Percentiles rank a stretch among this genome's conserved stretches.
phyloP scores from a whole-genome alignment of 2,888 invertebrate species.

The Augochlorella aurata region DNA sequence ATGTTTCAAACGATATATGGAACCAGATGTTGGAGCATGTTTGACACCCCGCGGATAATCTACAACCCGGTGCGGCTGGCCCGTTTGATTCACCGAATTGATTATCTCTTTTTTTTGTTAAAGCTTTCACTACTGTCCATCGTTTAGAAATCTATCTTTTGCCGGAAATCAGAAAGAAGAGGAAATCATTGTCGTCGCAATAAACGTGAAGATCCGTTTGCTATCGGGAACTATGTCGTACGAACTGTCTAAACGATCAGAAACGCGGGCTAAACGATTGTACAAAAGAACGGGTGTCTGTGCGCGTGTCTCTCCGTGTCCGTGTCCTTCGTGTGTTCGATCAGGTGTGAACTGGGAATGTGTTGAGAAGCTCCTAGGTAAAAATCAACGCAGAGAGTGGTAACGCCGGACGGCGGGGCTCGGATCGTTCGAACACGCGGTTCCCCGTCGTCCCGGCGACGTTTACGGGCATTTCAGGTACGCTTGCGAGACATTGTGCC shows the following conservation, averaged over 20 bases:
- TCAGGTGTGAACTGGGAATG: conserved; percentile 48
- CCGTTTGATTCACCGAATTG: conserved; percentile 38
- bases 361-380: conserved; percentile 42
- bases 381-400: conserved; percentile 41
- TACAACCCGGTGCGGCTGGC: conserved; percentile 27
- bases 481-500: conserved; percentile 63
- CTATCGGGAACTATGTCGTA: no score
- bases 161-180: conserved; percentile 3
- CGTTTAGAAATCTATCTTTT: conserved; percentile 25
- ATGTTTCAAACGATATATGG: not conserved
- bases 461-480: conserved; percentile 60
- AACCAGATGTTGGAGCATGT: conserved; percentile 3
- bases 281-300: conserved; percentile 2
- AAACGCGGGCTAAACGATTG: not conserved
- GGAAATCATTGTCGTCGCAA: conserved; percentile 42
- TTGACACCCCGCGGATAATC: conserved; percentile 60
- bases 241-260: no score
- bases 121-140: conserved; percentile 40
- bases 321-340: not conserved
- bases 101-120: conserved; percentile 18
- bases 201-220: not conserved
- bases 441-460: conserved; percentile 17
- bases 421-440: not conserved
- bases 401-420: conserved; percentile 7
- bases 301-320: not conserved